These are phyloP conservation scores for Mystacornis crossleyi DNA, from an alignment of 2,113 vertebrate genomes.

Conservation along the genomic window DNA sequence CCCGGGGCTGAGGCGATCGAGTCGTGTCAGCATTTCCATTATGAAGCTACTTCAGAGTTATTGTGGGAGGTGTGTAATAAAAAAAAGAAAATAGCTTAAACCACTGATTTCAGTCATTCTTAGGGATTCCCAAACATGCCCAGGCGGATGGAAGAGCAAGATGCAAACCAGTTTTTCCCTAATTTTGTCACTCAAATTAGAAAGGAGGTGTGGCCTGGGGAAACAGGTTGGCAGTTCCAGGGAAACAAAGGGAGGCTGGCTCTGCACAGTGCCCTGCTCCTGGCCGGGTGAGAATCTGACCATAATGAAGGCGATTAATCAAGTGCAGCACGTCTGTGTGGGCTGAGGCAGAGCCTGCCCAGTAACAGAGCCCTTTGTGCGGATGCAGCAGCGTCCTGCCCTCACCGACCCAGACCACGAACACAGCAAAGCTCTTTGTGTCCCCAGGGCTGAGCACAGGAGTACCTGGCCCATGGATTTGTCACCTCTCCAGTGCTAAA, in stretches of 20 bases:
- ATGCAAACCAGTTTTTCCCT: not conserved
- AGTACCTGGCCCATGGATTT: fast-evolving
- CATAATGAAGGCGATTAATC: not conserved
- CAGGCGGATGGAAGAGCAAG: not conserved
- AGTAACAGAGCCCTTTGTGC: not conserved
- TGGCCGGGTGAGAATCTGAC: not conserved
- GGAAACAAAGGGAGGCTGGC: not conserved
- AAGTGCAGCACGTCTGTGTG: not conserved
- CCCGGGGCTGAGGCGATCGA: not conserved
- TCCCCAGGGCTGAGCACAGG: not conserved
- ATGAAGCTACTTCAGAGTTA: constrained; percentile 22
- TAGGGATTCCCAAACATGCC: constrained; percentile 49
- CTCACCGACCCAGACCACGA: not conserved
- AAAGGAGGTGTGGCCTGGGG: constrained; percentile 16
- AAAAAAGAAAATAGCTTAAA: not conserved
- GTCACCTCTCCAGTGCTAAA: not conserved
- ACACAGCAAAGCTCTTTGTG: not conserved
- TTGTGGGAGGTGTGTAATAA: not conserved
- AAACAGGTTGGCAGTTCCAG: not conserved
- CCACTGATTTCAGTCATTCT: constrained; percentile 48
- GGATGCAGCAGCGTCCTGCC: not conserved
- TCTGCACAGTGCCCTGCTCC: not conserved
- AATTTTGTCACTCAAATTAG: constrained; percentile 47
- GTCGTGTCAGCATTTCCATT: constrained; percentile 46
- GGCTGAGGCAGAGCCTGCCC: not conserved